Evolutionary conservation across 1,140 invertebrate genomes (phyloP).

Genomic region (Arion vulgaris): DNA sequence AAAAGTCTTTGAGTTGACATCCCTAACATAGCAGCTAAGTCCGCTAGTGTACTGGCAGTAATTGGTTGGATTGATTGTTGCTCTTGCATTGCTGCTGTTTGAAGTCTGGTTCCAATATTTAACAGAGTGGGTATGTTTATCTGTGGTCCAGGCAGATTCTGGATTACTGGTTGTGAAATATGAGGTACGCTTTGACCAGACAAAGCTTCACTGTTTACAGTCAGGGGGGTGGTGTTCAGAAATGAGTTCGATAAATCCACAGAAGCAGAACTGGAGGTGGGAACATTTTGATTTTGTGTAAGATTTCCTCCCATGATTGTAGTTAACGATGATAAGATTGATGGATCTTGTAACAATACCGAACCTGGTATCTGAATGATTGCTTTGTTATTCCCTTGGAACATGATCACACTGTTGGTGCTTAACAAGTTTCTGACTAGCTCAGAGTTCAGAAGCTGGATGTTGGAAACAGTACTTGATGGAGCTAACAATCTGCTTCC

Average conservation of each 20-base stretch:
- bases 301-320: neutral
- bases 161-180: neutral
- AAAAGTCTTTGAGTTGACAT: neutral
- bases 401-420: constrained; percentile 18
- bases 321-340: neutral
- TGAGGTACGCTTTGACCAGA: neutral
- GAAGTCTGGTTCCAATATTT: neutral
- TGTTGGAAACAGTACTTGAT: neutral
- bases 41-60: neutral
- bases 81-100: neutral
- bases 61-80: neutral
- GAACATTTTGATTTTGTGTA: neutral
- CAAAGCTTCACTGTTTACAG: neutral
- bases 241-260: neutral
- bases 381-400: constrained; percentile 14
- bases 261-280: neutral
- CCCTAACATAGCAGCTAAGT: neutral
- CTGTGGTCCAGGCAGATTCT: neutral
- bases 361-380: constrained; percentile 22
- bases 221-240: neutral
- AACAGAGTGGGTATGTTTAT: neutral
- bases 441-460: neutral
- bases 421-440: neutral
- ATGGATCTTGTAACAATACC: neutral
- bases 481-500: neutral